Evolutionary conservation across 1,140 invertebrate species (phyloP).

Genomic region (Amphibalanus amphitrite): DNA sequence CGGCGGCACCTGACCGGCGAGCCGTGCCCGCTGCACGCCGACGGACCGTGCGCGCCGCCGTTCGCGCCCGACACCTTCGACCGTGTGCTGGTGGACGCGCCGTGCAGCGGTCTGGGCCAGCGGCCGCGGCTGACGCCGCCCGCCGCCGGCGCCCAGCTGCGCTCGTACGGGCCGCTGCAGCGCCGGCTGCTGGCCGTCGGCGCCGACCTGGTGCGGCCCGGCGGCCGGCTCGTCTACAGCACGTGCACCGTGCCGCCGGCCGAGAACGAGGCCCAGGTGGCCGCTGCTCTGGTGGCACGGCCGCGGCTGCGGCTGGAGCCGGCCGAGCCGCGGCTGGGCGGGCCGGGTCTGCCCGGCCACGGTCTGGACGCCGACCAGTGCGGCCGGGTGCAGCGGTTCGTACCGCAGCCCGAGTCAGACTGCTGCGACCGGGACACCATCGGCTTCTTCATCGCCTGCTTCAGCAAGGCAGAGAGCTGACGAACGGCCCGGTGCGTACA

Average conservation of each 20-base stretch:
- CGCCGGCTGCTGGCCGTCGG: conserved; percentile 47
- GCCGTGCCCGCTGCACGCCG: neutral
- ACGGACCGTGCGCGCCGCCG: conserved; percentile 32
- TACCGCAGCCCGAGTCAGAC: neutral
- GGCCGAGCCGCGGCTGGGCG: neutral
- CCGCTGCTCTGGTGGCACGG: conserved; percentile 42
- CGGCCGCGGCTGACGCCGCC: conserved; percentile 40
- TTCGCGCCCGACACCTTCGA: conserved; percentile 50
- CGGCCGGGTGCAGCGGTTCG: neutral
- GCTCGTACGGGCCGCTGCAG: conserved; percentile 57
- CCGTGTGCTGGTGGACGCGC: conserved; percentile 63
- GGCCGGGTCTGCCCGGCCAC: neutral
- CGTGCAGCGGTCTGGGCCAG: conserved; percentile 73
- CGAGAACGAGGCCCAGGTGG: conserved; percentile 68
- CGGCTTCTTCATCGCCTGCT: neutral
- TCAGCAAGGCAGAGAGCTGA: neutral
- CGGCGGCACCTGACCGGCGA: neutral
- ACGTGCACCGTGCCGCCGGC: conserved; percentile 64
- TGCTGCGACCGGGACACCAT: conserved; percentile 1
- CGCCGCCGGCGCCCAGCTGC: conserved; percentile 31
- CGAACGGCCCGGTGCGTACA: too few species aligned
- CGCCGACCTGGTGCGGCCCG: conserved; percentile 50
- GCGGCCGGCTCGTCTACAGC: conserved; percentile 62
- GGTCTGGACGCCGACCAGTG: neutral
- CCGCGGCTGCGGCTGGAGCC: neutral